Evolutionary conservation across 2,888 invertebrate species (phyloP).

Genomic region (Caenorhabditis sp.): DNA sequence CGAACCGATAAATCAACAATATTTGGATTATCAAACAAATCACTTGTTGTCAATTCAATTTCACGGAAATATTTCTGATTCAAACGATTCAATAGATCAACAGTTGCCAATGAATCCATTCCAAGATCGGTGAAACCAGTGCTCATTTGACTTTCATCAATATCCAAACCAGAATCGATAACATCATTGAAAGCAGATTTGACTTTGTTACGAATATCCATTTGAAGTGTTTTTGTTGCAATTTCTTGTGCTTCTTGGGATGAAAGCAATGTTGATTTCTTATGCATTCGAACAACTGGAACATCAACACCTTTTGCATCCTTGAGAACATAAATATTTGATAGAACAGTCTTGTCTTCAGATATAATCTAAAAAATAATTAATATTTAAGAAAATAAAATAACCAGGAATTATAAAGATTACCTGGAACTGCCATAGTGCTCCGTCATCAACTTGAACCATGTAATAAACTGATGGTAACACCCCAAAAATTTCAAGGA

Average conservation of each 20-base stretch:
- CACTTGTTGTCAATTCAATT: conserved; percentile 42
- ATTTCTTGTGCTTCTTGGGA: conserved; percentile 35
- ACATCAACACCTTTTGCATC: conserved; percentile 34
- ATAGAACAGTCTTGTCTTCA: conserved; percentile 20
- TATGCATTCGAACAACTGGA: conserved; percentile 35
- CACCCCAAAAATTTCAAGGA: conserved; percentile 28
- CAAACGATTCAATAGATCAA: conserved; percentile 58
- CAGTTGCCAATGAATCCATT: conserved; percentile 60
- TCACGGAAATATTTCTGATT: conserved; percentile 47
- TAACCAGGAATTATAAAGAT: not conserved
- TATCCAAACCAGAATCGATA: conserved; percentile 33
- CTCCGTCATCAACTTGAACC: conserved; percentile 41
- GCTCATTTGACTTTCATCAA: conserved; percentile 34
- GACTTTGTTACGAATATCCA: conserved; percentile 30
- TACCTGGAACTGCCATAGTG: conserved; percentile 43
- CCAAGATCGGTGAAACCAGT: conserved; percentile 61
- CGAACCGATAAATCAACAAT: conserved; percentile 27
- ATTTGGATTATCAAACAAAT: conserved; percentile 47
- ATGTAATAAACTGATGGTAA: conserved; percentile 24
- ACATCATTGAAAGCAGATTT: conserved; percentile 33
- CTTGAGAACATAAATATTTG: conserved; percentile 35
- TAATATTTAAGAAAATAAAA: not conserved
- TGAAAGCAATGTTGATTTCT: conserved; percentile 37
- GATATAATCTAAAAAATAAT: conserved; percentile 22
- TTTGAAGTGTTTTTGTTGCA: conserved; percentile 29